Evolutionary conservation across 2,113 vertebrate species (phyloP).

Genomic region (Melanerpes formicivorus): DNA sequence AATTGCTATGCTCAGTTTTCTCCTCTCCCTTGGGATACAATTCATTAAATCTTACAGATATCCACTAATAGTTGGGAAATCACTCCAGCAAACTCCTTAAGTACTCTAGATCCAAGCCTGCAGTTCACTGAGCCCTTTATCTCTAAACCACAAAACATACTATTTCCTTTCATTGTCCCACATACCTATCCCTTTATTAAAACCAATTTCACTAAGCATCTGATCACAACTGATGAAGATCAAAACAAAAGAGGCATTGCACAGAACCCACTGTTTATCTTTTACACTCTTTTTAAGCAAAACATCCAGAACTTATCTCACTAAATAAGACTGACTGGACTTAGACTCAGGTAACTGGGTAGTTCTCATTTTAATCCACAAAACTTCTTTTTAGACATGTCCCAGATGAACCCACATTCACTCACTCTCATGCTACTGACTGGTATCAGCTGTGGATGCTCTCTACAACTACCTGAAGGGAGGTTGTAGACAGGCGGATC

Average conservation of each 20-base stretch:
- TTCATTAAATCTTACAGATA: background rate
- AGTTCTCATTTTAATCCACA: background rate
- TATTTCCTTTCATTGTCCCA: background rate
- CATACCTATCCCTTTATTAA: background rate
- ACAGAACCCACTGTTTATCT: background rate
- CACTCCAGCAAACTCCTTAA: background rate
- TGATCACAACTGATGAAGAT: background rate
- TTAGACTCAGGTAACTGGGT: background rate
- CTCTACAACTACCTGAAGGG: too few species aligned
- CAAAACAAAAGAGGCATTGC: background rate
- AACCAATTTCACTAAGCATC: background rate
- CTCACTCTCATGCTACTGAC: accelerated
- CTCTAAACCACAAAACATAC: background rate
- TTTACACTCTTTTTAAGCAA: background rate
- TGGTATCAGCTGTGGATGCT: background rate
- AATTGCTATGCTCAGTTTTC: background rate
- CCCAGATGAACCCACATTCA: accelerated
- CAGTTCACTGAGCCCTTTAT: background rate
- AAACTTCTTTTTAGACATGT: background rate
- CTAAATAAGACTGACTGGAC: background rate
- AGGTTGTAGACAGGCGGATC: too few species aligned
- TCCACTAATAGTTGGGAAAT: background rate
- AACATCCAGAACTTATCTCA: background rate
- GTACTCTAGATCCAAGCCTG: background rate
- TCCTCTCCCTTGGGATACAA: background rate